These are phyloP conservation scores for Stichodactyla helianthus DNA, from an alignment of 64 coral and sea anemone genomes.

Conservation along the genomic window DNA sequence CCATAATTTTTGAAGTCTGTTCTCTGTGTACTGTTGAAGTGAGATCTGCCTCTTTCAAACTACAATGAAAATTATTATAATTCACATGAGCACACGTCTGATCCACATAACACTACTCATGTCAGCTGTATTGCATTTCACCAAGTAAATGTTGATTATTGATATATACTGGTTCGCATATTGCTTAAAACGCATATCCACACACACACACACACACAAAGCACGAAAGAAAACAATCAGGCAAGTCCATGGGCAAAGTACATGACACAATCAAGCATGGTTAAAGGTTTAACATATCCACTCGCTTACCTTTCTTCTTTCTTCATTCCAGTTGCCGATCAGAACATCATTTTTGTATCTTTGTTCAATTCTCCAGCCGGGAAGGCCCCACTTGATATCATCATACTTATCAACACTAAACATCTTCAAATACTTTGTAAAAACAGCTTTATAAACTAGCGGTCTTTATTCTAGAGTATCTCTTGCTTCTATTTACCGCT, in stretches of 20 bases:
- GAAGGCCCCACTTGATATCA: conserved; percentile 81
- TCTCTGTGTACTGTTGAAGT: conserved; percentile 77
- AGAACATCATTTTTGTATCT: conserved; percentile 80
- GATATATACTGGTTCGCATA: too few relatives aligned
- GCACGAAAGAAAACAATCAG: too few relatives aligned
- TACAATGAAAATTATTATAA: conserved; percentile 6
- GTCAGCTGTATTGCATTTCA: not conserved
- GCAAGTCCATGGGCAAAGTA: too few relatives aligned
- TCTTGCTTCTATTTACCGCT: not conserved
- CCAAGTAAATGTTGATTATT: too few relatives aligned
- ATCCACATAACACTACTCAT: not conserved
- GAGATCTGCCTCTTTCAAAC: conserved; percentile 71
- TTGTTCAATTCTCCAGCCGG: conserved; percentile 98
- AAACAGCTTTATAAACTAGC: not conserved
- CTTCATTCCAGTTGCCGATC: conserved; percentile 98
- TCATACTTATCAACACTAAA: conserved; percentile 32
- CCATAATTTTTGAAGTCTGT: conserved; percentile 99
- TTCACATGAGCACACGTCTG: not conserved
- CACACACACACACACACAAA: too few relatives aligned
- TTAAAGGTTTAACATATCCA: not conserved
- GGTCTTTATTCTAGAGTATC: not conserved
- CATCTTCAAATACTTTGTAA: conserved; percentile 16
- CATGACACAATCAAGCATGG: too few relatives aligned
- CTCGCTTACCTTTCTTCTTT: conserved; percentile 76
- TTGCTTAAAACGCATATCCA: too few relatives aligned